Percentiles rank a stretch among this genome's conserved stretches.
These are phyloP conservation scores for Lasioglossum albipes DNA, from an alignment of 1,140 invertebrate genomes.

Conservation along the genomic window DNA sequence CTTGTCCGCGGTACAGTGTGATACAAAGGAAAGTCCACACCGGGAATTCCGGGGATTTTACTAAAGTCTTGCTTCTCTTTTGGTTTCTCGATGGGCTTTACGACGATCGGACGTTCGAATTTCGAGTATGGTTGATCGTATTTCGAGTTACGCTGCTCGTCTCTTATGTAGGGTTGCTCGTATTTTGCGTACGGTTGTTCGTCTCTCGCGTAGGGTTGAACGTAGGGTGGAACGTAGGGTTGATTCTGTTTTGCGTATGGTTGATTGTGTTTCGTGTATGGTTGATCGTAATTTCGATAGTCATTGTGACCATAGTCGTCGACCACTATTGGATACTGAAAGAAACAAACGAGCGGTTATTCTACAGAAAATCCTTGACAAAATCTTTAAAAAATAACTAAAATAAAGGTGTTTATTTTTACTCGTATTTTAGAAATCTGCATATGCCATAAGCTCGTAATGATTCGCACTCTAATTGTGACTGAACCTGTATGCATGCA, in stretches of 20 bases:
- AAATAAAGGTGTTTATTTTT: too few relatives aligned
- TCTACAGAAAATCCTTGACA: background rate
- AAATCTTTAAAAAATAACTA: too few relatives aligned
- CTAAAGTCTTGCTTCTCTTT: conserved; percentile 87
- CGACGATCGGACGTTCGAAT: conserved; percentile 60
- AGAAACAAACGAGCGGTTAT: background rate
- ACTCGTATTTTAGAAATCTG: too few relatives aligned
- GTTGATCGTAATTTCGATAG: conserved; percentile 62
- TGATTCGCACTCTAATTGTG: too few relatives aligned
- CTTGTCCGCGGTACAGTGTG: conserved; percentile 88
- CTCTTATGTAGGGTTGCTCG: too few relatives aligned
- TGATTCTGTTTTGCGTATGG: too few relatives aligned
- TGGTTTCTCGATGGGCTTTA: conserved; percentile 58
- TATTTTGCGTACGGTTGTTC: too few relatives aligned
- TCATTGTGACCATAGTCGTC: conserved; percentile 60
- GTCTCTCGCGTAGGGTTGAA: too few relatives aligned
- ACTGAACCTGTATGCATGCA: too few relatives aligned
- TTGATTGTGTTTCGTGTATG: conserved; percentile 4
- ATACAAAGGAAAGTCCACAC: conserved; percentile 89
- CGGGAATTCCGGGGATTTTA: conserved; percentile 88
- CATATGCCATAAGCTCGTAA: too few relatives aligned
- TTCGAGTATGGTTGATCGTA: conserved; percentile 46
- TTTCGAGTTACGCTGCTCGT: too few relatives aligned
- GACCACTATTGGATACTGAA: conserved; percentile 56
- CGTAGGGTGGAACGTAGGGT: too few relatives aligned